Conservation (phyloP, 2,797 vertebrate genomes). For the Neomorphus geoffroyi region DNA sequence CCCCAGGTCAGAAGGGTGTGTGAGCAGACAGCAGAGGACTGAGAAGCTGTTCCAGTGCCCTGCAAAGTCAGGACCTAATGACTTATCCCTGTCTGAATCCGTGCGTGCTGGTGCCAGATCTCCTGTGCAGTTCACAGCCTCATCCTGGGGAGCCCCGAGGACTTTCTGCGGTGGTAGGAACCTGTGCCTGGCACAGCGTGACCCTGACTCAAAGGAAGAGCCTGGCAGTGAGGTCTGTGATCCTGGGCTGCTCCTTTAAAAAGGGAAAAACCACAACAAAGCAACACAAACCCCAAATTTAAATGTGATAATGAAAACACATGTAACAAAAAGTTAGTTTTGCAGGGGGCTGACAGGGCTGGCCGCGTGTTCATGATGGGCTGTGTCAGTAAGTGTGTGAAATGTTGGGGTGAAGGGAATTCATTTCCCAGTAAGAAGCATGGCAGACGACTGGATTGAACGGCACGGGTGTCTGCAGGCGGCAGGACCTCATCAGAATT, state of each 20-base stretch:
- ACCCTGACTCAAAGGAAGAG: background rate
- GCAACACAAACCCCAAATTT: background rate
- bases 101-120: background rate
- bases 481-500: slow-evolving; percentile 32
- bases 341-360: slow-evolving; percentile 46
- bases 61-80: background rate
- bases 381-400: slow-evolving; percentile 64
- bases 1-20: slow-evolving; percentile 9
- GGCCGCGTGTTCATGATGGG: slow-evolving; percentile 51
- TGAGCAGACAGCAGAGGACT: background rate
- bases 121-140: background rate
- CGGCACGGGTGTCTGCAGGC: slow-evolving; percentile 46
- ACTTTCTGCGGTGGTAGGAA: background rate
- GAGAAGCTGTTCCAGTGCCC: background rate
- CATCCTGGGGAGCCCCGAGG: background rate
- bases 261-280: background rate
- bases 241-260: background rate
- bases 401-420: slow-evolving; percentile 72
- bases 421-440: slow-evolving; percentile 73
- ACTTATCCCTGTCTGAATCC: background rate
- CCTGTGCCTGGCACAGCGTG: background rate
- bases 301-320: slow-evolving; percentile 49
- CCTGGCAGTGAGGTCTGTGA: background rate
- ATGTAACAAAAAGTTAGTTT: slow-evolving; percentile 58
- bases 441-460: slow-evolving; percentile 61